Base-by-base conservation (phyloP, 2,797 vertebrate species). In the Acestrorhynchus altus region DNA sequence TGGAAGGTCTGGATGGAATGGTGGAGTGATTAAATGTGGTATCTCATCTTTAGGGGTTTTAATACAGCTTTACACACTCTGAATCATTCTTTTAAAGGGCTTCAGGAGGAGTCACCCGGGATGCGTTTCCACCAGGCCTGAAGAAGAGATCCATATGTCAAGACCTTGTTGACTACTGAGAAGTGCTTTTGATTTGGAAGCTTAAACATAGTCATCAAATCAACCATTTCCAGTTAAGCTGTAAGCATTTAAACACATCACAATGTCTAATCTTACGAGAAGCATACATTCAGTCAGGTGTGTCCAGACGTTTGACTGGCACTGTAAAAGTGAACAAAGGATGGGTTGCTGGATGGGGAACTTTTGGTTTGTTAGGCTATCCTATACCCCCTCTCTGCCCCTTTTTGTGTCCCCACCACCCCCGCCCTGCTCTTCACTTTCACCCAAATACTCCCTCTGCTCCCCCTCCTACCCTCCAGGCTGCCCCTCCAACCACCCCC, bases 351-450 rank as follows among this genome's bases (percentile, higher is more conserved):
- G 79, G 65, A 60, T 75, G 60, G 24, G 49, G 72, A 68, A 26
- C 68, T 61, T 80, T 77, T 76, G 79, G 75, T 78, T 72, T 76
- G 75, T 70, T 67, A 77, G 67, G 63, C 70, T 80, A 79, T 74
- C 63, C 71, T 73, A 49, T 74, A 79, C 73, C 57, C 51, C 68
- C 71, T 77, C 39, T 20, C 77, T 57, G 66, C 22, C 47, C 74
- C 49, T 56, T 77, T 84, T 73, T 84, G 47, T 68, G 74, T 64
- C 49, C 76, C 64, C 57, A n/a, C 66, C 71, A 54, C 71, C 74
- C 80, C 78, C 70, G 74, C 75, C 64, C 74, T 72, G 44, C 72
- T 83, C 74, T 78, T 78, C 81, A 85, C 81, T 83, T 83, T 85
- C 83, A 83, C 83, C 76, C 78, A 83, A 78, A 80, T 78, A 80